Percentiles rank a stretch among this genome's conserved stretches.
Evolutionary conservation across 2,113 vertebrate species (phyloP).

Genomic region (Solea solea): DNA sequence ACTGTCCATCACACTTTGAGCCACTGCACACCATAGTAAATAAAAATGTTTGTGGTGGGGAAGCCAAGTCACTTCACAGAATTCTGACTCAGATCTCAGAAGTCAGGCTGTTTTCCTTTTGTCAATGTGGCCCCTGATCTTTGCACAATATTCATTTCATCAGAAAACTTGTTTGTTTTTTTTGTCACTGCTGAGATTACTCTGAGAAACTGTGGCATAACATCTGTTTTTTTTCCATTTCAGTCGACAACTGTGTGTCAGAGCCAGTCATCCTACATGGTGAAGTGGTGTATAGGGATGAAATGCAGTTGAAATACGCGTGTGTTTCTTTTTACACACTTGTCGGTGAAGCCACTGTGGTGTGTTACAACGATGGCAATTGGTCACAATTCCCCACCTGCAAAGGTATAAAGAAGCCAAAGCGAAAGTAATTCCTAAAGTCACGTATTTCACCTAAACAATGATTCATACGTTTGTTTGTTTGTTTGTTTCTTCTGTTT

Average conservation of each 20-base stretch:
- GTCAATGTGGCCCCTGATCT: not conserved
- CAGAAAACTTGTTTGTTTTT: not conserved
- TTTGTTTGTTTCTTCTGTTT: not conserved
- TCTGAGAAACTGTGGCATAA: not conserved
- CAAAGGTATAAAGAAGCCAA: conserved; percentile 2
- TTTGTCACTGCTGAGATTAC: conserved; percentile 1
- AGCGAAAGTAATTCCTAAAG: not conserved
- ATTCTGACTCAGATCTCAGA: not conserved
- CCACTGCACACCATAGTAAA: too few relatives aligned
- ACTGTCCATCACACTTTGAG: too few relatives aligned
- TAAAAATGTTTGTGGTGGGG: too few relatives aligned
- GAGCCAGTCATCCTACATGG: rapidly evolving
- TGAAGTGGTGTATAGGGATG: rapidly evolving
- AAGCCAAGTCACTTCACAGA: too few relatives aligned
- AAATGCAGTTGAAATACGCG: not conserved
- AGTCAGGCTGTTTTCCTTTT: too few relatives aligned
- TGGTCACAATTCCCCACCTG: conserved; percentile 27
- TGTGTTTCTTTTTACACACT: not conserved
- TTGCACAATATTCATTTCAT: not conserved
- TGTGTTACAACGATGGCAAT: not conserved
- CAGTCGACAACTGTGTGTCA: not conserved
- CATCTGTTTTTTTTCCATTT: not conserved
- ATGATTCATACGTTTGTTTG: not conserved
- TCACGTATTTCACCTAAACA: not conserved
- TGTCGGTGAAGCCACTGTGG: not conserved